A percentile compares a stretch with the other conserved stretches of the same genome.
phyloP scores from a whole-genome alignment of 2,888 invertebrate genomes.

The Mythimna vitellina region DNA sequence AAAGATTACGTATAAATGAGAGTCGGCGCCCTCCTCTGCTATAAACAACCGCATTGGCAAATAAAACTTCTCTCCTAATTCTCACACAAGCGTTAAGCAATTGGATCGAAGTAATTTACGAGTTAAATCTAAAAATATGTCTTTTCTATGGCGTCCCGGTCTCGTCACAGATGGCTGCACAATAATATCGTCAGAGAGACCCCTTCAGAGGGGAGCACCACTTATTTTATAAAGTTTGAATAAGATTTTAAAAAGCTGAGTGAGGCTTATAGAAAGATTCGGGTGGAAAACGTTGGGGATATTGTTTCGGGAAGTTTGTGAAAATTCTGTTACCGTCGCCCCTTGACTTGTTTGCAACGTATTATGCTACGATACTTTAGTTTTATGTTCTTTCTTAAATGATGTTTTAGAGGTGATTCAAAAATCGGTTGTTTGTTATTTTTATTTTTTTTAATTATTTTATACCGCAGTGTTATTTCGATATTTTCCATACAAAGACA shows the following conservation, averaged over 20 bases:
- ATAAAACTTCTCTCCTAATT: slow-evolving; percentile 85
- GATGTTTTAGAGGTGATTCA: slow-evolving; percentile 45
- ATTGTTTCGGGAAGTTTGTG: slow-evolving; percentile 73
- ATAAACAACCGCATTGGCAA: slow-evolving; percentile 84
- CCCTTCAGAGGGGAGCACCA: slow-evolving; percentile 84
- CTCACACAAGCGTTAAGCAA: slow-evolving; percentile 89
- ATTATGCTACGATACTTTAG: slow-evolving; percentile 57
- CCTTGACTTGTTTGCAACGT: slow-evolving; percentile 56
- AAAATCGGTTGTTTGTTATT: slow-evolving; percentile 27
- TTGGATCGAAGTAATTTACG: slow-evolving; percentile 89
- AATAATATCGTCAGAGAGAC: slow-evolving; percentile 83
- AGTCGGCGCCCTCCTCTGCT: slow-evolving; percentile 60
- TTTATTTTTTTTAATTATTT: slow-evolving; percentile 8
- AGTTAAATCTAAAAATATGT: slow-evolving; percentile 90
- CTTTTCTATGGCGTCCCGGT: slow-evolving; percentile 85
- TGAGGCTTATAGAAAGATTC: slow-evolving; percentile 79
- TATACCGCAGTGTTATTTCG: background rate
- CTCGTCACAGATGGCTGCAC: slow-evolving; percentile 90
- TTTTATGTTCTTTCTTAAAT: slow-evolving; percentile 56
- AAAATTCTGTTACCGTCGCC: slow-evolving; percentile 66
- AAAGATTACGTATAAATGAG: slow-evolving; percentile 50
- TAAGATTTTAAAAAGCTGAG: slow-evolving; percentile 89
- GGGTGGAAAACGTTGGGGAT: slow-evolving; percentile 73
- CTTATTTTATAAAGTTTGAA: slow-evolving; percentile 90
- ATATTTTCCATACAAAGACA: background rate